Conservation (phyloP, 92 coral and sea anemone species). For the Galaxea fascicularis region DNA sequence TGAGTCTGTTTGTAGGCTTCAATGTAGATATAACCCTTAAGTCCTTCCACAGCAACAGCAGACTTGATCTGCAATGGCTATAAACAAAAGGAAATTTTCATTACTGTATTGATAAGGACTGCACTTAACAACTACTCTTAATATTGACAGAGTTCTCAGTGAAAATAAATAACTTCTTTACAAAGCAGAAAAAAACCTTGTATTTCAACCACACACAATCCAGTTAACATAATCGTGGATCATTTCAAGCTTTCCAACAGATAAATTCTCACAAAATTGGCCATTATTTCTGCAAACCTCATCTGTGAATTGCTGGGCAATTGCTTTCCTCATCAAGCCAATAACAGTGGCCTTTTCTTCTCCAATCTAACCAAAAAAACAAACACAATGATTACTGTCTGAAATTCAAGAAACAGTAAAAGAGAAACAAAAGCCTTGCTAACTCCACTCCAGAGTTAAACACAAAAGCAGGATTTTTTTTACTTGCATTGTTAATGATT, state of each 20-base stretch:
- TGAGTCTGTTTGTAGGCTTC: conserved; percentile 99
- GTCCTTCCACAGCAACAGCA: conserved; percentile 96
- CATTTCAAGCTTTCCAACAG: not conserved
- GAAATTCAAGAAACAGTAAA: too few species aligned
- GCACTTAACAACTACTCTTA: not conserved
- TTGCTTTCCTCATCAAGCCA: conserved; percentile 97
- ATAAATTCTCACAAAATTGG: not conserved
- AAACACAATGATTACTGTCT: not conserved
- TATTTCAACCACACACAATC: too few species aligned
- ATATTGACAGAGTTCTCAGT: not conserved
- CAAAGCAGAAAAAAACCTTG: not conserved
- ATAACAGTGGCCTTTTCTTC: conserved; percentile 98
- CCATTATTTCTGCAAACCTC: conserved; percentile 59
- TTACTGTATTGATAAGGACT: not conserved
- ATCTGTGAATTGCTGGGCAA: conserved; percentile 94
- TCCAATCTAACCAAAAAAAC: conserved; percentile 75
- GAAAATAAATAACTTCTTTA: too few species aligned
- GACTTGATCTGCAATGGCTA: conserved; percentile 97
- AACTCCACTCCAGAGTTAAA: not conserved
- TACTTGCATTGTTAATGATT: not conserved
- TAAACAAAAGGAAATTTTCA: not conserved
- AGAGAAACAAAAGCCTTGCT: too few species aligned
- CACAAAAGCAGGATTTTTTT: not conserved
- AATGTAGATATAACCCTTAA: conserved; percentile 94
- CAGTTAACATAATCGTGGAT: not conserved